Evolutionary conservation across 2,797 vertebrate genomes (phyloP), one percentile per base, ranked within the genome.

Genomic region (Pampus argenteus): DNA sequence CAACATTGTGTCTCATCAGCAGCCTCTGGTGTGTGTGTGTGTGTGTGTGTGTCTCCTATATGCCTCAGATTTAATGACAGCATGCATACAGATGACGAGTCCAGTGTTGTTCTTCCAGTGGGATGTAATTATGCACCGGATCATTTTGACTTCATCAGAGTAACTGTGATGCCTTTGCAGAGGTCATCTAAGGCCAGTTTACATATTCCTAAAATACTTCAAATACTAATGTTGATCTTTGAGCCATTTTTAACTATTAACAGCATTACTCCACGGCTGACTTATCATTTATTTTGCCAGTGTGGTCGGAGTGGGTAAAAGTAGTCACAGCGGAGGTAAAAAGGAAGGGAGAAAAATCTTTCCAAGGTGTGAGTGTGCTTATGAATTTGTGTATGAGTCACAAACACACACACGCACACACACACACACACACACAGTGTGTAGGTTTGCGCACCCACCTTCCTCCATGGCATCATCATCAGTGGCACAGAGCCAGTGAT

Each of bases 151-250:
- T 40, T 49, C 23, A 78, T 76, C 56, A 51, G 42, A 66, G 15
- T 48, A 51, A 60, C 48, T 1, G 44, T 88, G 88, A 90, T 76
- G 82, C 5, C 54, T 77, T 76, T 73, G 72, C 58, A 18, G 51
- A 76, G 55, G 69, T 60, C 57, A 68, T 80, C 76, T 57, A 31
- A 71, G 70, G 80, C n/a, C 47, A 52, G 81, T 84, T 82, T 85
- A 79, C 40, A 55, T 64, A 88, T 86, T 86, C 76, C 62, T 70
- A 56, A 70, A 72, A 91, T 84, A 74, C 67, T 79, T 70, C 52
- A 70, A 72, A 91, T 84, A 74, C 67, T 79, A 2, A 11, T 9
- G 55, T 14, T 44, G 31, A 71, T 50, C 10, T 28, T 70, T 42
- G 7, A 14, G 1, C 1, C 10, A 8, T 31, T 57, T 51, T 45